phyloP scores from a whole-genome alignment of 2,797 vertebrate genomes.

The Cuniculus paca region DNA sequence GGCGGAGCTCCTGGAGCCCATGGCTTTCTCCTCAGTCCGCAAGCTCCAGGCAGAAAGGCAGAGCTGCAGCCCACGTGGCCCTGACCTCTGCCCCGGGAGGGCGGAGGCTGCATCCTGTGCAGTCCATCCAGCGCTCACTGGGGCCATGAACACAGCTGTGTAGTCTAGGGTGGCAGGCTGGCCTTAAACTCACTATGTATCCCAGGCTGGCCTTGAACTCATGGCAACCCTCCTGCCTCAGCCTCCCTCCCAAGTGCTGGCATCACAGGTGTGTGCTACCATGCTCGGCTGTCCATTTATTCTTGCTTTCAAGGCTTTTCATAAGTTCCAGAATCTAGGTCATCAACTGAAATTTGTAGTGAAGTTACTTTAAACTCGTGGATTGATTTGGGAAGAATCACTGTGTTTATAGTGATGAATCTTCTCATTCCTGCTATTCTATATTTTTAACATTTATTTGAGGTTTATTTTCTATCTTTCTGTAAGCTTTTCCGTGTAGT shows the following conservation, averaged over 20 bases:
- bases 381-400: background rate
- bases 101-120: no score
- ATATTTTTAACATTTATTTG: background rate
- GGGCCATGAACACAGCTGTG: background rate
- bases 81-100: no score
- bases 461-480: background rate
- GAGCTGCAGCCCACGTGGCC: no score
- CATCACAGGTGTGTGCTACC: background rate
- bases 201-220: background rate
- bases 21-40: no score
- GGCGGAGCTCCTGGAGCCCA: no score
- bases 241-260: background rate
- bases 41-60: no score
- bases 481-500: background rate
- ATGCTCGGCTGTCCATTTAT: background rate
- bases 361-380: background rate
- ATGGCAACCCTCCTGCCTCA: background rate
- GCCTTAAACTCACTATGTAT: no score
- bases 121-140: no score
- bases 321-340: background rate
- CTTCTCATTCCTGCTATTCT: background rate
- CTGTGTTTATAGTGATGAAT: background rate
- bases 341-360: background rate
- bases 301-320: slow-evolving; percentile 31
- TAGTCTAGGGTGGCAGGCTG: background rate